Evolutionary conservation across 2,888 invertebrate species (phyloP), one percentile per base, ranked within the genome.

Genomic region (Polydrusus pterygomalis): DNA sequence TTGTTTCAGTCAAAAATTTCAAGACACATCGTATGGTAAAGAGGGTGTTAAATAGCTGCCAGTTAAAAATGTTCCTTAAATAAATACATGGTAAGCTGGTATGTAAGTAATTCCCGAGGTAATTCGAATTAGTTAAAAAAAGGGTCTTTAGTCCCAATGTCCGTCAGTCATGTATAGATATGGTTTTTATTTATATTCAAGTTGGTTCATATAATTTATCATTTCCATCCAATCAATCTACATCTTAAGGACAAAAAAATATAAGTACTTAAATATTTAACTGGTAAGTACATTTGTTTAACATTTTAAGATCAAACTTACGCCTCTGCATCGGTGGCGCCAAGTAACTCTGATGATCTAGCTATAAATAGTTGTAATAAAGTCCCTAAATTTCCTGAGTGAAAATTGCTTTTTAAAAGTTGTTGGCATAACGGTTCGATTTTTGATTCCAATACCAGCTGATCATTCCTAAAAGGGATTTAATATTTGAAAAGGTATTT

Each of bases 31-130:
- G 91, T 74, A 98, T 93, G 30, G 97, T 94, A 84, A 97, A 97
- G 62, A 99, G 88, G 0, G 96, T 95, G 88, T 99, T 99, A 88
- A 95, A 96, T 0, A 96, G 94, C 87, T 98, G 98, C 97, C 97
- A 98, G 67, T 96, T 94, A 82, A 97, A 93, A 82, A 93, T 89
- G 80, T 91, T 91, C 83, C 94, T 94, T 85, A 72, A 90, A 90
- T 30, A 72, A 90, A 90, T 30, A 20, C 17, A 45, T 10, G 20
- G n/a, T 56, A 47, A 34, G 47, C 25, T 49, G 15, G 30, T 11
- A 51, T n/a, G n/a, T n/a, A n/a, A n/a, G n/a, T n/a, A n/a, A n/a
- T n/a, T n/a, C n/a, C n/a, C n/a, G n/a, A n/a, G n/a, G n/a, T n/a
- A n/a, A n/a, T n/a, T n/a, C n/a, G n/a, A n/a, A n/a, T n/a, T n/a